These are phyloP conservation scores for Sisor rabdophorus DNA, from an alignment of 2,113 vertebrate genomes.

Conservation along the genomic window DNA sequence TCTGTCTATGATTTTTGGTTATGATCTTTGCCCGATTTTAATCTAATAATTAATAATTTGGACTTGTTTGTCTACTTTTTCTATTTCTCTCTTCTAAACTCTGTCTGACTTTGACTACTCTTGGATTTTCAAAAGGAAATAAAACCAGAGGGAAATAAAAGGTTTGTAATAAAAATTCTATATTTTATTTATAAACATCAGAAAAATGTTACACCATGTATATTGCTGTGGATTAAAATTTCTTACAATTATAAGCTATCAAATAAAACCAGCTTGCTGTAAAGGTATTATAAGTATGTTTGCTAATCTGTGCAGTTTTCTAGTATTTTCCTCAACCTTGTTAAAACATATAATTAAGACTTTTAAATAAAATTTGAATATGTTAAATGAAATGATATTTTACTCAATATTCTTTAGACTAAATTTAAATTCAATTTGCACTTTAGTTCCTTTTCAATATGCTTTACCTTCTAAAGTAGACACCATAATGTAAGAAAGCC, in stretches of 20 bases:
- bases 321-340: not conserved
- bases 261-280: conserved; percentile 17
- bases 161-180: conserved; percentile 29
- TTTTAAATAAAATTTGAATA: no score
- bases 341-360: conserved; percentile 4
- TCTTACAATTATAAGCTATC: conserved; percentile 22
- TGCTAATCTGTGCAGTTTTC: conserved; percentile 21
- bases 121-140: no score
- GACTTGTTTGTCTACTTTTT: no score
- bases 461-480: not conserved
- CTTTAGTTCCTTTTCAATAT: not conserved
- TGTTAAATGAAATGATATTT: no score
- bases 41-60: no score
- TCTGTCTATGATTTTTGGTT: no score
- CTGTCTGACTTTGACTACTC: no score
- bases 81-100: no score
- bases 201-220: conserved; percentile 12
- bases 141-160: conserved; percentile 21
- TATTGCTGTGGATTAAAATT: conserved; percentile 10
- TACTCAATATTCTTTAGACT: not conserved
- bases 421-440: not conserved
- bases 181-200: conserved; percentile 22
- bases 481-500: not conserved
- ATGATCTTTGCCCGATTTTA: no score
- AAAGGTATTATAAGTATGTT: conserved; percentile 1